Evolutionary conservation across 2,888 invertebrate genomes (phyloP), one percentile per base, ranked within the genome.

Genomic region (Smittia sp.): DNA sequence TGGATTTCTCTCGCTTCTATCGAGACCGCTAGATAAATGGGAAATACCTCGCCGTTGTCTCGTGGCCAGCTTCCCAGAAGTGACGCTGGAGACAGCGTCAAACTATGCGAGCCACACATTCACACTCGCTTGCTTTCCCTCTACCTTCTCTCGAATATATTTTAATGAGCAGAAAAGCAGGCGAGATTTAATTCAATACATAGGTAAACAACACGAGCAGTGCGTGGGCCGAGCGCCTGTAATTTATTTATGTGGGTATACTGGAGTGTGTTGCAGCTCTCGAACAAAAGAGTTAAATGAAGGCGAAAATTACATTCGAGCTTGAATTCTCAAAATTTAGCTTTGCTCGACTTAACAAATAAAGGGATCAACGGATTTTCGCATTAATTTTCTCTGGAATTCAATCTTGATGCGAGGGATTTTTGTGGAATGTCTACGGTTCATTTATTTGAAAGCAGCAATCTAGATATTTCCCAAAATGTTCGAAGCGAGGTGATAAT

Each of bases 271-370:
- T 18, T 58, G 58, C 11, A n/a, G 15, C 58, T 58, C 32, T 32
- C 20, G 58, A 25, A 69, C 69, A 54, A 54, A 69, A 69, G 69
- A 54, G 18, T 54, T 52, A 25, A 69, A 69, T 11, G 54, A 69
- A 67, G 69, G 52, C 69, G 27, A 69, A 52, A 69, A 69, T 58
- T 58, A 27, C 20, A 27, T 67, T 67, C 20, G 20, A 46, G 11
- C 11, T 32, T 66, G 9, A 38, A 24, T 32, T 39, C 15, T 32
- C 11, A 32, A 67, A 66, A 32, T 66, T 27, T 46, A 11, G 15
- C 15, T 46, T 46, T 46, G 11, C 46, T 46, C 18, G 38, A 20
- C 20, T 67, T 41, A 22, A 67, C 11, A 39, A 22, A 18, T 15
- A 39, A 67, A 67, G 67, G 39, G 41, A 41, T 15, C 66, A 38